Conservation (phyloP, 2,888 invertebrate genomes). For the Drosophila borealis region DNA sequence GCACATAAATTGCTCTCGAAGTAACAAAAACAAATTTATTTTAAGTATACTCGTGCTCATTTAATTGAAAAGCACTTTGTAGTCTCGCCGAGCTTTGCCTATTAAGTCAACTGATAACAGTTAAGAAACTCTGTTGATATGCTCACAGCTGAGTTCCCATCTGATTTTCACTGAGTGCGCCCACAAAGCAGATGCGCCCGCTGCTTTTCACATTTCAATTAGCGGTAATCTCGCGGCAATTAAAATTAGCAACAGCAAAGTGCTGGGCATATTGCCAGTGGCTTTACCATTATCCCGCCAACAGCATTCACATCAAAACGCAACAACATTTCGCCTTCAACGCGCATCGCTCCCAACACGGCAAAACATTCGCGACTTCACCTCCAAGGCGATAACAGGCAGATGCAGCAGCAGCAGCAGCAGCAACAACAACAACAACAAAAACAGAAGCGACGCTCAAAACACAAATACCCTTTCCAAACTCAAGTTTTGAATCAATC, state of each 20-base stretch:
- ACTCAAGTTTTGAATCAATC: constrained; percentile 48
- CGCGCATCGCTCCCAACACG: constrained; percentile 8
- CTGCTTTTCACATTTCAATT: constrained; percentile 48
- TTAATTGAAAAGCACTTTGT: constrained; percentile 32
- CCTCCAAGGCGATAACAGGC: constrained; percentile 44
- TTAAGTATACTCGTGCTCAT: not conserved
- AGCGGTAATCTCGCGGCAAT: constrained; percentile 48
- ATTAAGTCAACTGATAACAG: constrained; percentile 50
- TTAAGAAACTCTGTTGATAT: constrained; percentile 43
- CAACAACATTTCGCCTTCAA: constrained; percentile 2
- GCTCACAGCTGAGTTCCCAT: constrained; percentile 48
- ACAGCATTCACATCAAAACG: constrained; percentile 19
- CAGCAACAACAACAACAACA: constrained; percentile 9
- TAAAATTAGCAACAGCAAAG: constrained; percentile 39
- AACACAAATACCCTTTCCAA: constrained; percentile 30
- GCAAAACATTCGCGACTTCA: constrained; percentile 31
- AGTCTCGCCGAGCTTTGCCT: constrained; percentile 43
- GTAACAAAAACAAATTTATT: constrained; percentile 7
- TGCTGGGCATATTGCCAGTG: constrained; percentile 30
- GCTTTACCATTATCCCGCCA: constrained; percentile 37
- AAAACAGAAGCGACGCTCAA: constrained; percentile 2
- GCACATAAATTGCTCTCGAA: constrained; percentile 11
- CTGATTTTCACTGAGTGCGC: constrained; percentile 33
- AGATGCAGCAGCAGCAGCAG: constrained; percentile 14
- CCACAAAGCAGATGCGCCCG: constrained; percentile 48